These are phyloP conservation scores for Trichomalopsis sarcophagae DNA, from an alignment of 1,140 invertebrate genomes.

Conservation along the genomic window DNA sequence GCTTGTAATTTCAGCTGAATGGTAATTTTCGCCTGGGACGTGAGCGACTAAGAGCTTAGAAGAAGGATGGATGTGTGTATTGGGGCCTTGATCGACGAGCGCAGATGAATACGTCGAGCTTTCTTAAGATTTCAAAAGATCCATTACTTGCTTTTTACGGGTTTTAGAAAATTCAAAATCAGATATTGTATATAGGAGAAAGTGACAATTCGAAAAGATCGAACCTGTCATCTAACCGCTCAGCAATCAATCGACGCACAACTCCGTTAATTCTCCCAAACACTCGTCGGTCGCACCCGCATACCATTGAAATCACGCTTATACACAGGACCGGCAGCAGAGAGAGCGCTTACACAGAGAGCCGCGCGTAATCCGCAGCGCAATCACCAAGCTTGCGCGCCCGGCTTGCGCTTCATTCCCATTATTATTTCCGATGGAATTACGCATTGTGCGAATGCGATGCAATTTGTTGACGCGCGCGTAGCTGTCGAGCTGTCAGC, in stretches of 20 bases:
- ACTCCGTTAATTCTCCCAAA: conserved; percentile 26
- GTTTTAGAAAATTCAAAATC: background rate
- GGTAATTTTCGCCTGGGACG: conserved; percentile 46
- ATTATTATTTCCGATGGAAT: conserved; percentile 52
- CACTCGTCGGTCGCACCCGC: background rate
- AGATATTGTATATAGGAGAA: background rate
- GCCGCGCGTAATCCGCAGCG: conserved; percentile 28
- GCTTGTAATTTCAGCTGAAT: conserved; percentile 52
- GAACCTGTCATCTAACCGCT: conserved; percentile 5
- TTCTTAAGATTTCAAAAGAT: background rate
- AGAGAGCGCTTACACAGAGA: background rate
- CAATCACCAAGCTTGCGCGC: conserved; percentile 12
- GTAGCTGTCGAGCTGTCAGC: conserved; percentile 40
- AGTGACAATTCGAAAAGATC: too few relatives aligned
- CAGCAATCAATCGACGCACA: background rate
- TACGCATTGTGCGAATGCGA: conserved; percentile 47
- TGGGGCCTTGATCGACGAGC: conserved; percentile 36
- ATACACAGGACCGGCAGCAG: background rate
- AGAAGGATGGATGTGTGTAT: background rate
- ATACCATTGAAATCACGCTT: conserved; percentile 22
- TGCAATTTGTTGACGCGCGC: conserved; percentile 44
- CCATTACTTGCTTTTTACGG: too few relatives aligned
- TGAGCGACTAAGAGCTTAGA: conserved; percentile 9
- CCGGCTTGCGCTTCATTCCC: background rate
- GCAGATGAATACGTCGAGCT: conserved; percentile 34